Evolutionary conservation across 2,113 vertebrate genomes (phyloP), one percentile per base, ranked within the genome.

Genomic region (Mobula hypostoma): DNA sequence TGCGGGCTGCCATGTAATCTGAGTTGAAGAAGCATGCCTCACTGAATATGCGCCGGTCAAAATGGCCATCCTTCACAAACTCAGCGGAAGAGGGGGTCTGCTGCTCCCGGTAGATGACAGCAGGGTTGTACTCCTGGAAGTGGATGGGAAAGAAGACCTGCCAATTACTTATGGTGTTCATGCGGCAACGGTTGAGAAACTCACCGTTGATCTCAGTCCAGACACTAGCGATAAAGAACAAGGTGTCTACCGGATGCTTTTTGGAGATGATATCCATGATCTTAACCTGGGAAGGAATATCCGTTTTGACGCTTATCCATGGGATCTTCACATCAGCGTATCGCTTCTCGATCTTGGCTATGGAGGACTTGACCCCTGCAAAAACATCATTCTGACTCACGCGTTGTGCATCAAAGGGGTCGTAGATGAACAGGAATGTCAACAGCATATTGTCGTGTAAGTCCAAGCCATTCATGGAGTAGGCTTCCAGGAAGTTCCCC

Each of bases 261-360:
- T 99, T 99, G 0, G 99, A 99, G 94, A 99, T 98, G 82, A 99
- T 98, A 94, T 99, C 99, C 98, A 99, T 99, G 94, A 99, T 98
- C 87, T 98, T 98, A 85, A 99, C 98, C 95, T 99, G 98, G 0
- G 99, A 99, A 0, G 99, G 98, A 32, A 98, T 97, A 96, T 99
- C 98, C 0, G 98, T 99, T 95, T 98, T 98, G 94, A 99, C 98
- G 0, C 98, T 98, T 24, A 99, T 98, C 98, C 98, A 98, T 0
- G 98, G 98, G 94, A 99, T 98, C 96, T 98, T 98, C 0, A 98
- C 96, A 3, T 98, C 98, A 0, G 97, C 95, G 7, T 98, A 98
- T 61, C 98, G 97, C 74, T 97, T 98, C 96, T 99, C 98, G 29
- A 99, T 96, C 95, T 99, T 98, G 0, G 97, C 97, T 0, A 97